Conservation (phyloP, 1,140 invertebrate genomes). For the Lucilia sericata region DNA sequence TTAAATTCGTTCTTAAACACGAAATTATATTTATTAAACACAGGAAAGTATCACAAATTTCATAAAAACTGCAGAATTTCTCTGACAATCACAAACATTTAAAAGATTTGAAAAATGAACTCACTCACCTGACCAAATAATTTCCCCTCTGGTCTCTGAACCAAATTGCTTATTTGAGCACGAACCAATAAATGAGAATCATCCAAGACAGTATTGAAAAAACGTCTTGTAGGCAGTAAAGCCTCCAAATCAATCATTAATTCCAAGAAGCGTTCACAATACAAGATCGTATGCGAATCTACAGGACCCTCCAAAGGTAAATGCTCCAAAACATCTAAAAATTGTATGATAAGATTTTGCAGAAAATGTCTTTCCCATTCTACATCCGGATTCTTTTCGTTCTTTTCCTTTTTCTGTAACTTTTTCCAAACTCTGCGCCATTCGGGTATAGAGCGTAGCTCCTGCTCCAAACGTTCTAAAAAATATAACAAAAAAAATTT, state of each 20-base stretch:
- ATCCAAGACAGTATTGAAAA: conserved; percentile 96
- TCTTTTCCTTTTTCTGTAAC: conserved; percentile 81
- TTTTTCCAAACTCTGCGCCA: conserved; percentile 94
- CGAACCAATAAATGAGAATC: conserved; percentile 94
- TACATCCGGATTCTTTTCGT: conserved; percentile 77
- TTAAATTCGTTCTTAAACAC: no score
- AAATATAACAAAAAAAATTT: conserved; percentile 45
- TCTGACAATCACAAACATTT: no score
- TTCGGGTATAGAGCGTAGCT: conserved; percentile 88
- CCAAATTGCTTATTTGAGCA: conserved; percentile 84
- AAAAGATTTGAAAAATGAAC: no score
- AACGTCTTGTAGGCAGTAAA: conserved; percentile 92
- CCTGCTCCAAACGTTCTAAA: conserved; percentile 80
- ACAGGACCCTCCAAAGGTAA: conserved; percentile 77
- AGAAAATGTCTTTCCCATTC: conserved; percentile 92
- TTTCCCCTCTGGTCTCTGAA: conserved; percentile 85
- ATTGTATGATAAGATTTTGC: conserved; percentile 89
- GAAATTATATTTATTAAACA: no score
- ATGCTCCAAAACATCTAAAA: conserved; percentile 84
- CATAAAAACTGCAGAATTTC: no score
- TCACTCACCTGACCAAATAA: conserved; percentile 88
- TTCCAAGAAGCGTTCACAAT: conserved; percentile 96
- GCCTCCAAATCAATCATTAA: conserved; percentile 97
- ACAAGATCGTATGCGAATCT: conserved; percentile 73
- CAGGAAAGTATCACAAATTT: no score